These are phyloP conservation scores for Nansenia antarctica DNA, from an alignment of 2,113 vertebrate genomes.

Conservation along the genomic window DNA sequence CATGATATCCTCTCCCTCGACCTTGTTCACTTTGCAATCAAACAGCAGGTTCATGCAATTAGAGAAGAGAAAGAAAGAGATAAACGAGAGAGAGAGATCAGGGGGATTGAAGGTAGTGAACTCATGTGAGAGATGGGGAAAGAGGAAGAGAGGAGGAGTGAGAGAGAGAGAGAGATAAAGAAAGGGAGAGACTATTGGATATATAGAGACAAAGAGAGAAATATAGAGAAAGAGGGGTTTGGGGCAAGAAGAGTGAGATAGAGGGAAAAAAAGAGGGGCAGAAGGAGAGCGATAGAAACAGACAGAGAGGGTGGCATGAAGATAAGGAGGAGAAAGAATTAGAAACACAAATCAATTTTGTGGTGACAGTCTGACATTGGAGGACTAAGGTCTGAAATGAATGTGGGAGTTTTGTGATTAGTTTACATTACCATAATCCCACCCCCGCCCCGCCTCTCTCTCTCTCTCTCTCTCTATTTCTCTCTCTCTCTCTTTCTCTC, in stretches of 20 bases:
- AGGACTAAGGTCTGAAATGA: slow-evolving; percentile 41
- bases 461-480: slow-evolving; percentile 22
- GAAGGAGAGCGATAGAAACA: background rate
- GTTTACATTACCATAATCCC: slow-evolving; percentile 58
- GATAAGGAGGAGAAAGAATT: slow-evolving; percentile 13
- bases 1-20: background rate
- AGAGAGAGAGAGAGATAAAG: too few relatives aligned
- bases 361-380: slow-evolving; percentile 24
- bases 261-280: background rate
- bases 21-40: background rate
- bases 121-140: background rate
- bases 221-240: too few relatives aligned
- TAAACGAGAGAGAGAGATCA: background rate
- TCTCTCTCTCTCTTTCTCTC: slow-evolving; percentile 23
- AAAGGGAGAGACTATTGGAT: background rate
- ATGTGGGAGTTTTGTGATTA: slow-evolving; percentile 39
- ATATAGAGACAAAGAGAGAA: too few relatives aligned
- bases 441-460: slow-evolving; percentile 22
- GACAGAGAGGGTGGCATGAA: background rate
- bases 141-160: too few relatives aligned
- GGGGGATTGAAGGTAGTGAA: slow-evolving; percentile 14
- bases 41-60: background rate
- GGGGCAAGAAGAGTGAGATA: too few relatives aligned
- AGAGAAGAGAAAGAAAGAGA: background rate
- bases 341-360: slow-evolving; percentile 36